Evolutionary conservation across 1,140 invertebrate genomes (phyloP).

Genomic region (Pristionchus pacificus): DNA sequence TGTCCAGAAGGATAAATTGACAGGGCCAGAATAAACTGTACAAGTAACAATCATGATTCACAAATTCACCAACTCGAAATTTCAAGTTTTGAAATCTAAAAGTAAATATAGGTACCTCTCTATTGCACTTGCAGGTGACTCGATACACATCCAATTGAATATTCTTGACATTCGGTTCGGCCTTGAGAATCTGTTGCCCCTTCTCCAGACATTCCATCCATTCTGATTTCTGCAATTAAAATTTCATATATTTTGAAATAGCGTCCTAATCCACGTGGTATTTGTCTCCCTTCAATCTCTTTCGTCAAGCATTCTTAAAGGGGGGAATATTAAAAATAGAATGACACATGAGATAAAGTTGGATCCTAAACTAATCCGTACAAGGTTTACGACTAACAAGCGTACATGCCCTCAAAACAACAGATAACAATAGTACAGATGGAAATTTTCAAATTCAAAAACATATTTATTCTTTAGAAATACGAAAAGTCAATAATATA

Average conservation of each 20-base stretch:
- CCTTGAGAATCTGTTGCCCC: slow-evolving; percentile 67
- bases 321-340: too few species aligned
- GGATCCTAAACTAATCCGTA: too few species aligned
- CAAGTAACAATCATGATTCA: background rate
- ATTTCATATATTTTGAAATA: background rate
- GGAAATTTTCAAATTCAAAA: too few species aligned
- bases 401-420: too few species aligned
- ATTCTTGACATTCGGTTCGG: slow-evolving; percentile 70
- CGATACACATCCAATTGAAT: slow-evolving; percentile 72
- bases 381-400: too few species aligned
- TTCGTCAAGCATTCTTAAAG: too few species aligned
- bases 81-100: background rate
- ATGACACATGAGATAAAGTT: too few species aligned
- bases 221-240: slow-evolving; percentile 67
- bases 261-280: too few species aligned
- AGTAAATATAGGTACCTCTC: slow-evolving; percentile 54
- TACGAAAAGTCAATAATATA: background rate
- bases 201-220: slow-evolving; percentile 73
- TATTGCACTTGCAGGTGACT: slow-evolving; percentile 59
- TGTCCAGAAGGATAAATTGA: background rate
- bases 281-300: too few species aligned
- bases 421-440: too few species aligned
- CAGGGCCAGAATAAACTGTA: background rate
- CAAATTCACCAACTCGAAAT: background rate
- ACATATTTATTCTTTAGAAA: background rate